Evolutionary conservation across 2,888 invertebrate genomes (phyloP).

Genomic region (Tethea ocularis): DNA sequence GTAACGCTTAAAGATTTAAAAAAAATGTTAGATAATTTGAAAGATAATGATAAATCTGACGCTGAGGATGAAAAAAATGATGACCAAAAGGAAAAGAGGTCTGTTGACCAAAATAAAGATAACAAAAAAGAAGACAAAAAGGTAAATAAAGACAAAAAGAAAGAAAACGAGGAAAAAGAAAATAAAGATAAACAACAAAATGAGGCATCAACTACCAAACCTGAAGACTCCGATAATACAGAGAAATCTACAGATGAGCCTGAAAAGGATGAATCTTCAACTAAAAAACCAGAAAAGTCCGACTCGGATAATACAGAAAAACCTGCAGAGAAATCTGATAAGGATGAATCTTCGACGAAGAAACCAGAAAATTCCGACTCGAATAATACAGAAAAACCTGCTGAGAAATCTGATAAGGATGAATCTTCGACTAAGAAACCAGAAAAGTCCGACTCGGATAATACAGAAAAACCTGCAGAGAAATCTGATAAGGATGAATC

Average conservation of each 20-base stretch:
- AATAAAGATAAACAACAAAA: not conserved
- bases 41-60: not conserved
- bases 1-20: not conserved
- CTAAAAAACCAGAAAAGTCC: not conserved
- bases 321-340: not conserved
- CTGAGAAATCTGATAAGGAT: not conserved
- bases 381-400: not conserved
- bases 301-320: not conserved
- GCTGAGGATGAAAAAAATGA: not conserved
- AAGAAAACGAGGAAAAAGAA: not conserved
- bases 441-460: not conserved
- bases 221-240: not conserved
- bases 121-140: not conserved
- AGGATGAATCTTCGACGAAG: too few relatives aligned
- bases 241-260: not conserved
- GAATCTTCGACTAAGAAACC: not conserved
- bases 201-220: not conserved
- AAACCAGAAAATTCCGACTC: too few relatives aligned
- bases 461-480: too few relatives aligned
- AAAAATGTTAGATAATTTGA: not conserved
- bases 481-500: too few relatives aligned
- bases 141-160: not conserved
- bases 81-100: not conserved
- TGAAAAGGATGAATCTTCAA: not conserved
- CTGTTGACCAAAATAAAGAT: not conserved